phyloP scores from a whole-genome alignment of 53 echinoderm and acorn worm genomes.

The Luidia sarsii region DNA sequence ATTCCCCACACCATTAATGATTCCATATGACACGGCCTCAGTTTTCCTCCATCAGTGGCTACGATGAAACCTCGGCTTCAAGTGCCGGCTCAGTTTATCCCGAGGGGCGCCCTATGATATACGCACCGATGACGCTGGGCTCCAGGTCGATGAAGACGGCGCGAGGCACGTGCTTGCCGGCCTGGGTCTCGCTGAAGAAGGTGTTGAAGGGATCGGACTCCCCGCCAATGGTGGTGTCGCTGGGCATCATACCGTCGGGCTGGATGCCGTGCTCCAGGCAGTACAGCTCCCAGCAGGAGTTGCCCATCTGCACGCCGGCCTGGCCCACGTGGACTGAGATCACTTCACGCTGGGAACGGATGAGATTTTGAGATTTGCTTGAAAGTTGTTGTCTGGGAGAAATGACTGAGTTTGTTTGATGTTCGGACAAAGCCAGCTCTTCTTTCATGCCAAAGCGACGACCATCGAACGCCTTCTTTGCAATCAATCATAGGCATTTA shows the following conservation, averaged over 20 bases:
- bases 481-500: no score
- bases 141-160: slow-evolving; percentile 62
- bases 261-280: slow-evolving; percentile 87
- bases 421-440: no score
- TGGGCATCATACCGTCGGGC: slow-evolving; percentile 89
- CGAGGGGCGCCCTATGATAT: neutral
- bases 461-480: no score
- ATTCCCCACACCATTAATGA: no score
- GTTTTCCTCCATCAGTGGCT: no score
- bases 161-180: slow-evolving; percentile 53
- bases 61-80: no score
- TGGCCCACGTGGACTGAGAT: slow-evolving; percentile 81
- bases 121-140: slow-evolving; percentile 65
- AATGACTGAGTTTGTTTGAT: no score
- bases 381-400: no score
- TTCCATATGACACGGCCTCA: no score
- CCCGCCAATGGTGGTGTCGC: slow-evolving; percentile 76
- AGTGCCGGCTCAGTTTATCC: no score
- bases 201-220: slow-evolving; percentile 57
- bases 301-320: slow-evolving; percentile 83
- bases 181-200: slow-evolving; percentile 65
- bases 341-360: slow-evolving; percentile 58
- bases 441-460: no score
- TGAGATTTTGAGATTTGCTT: no score
- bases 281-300: slow-evolving; percentile 86